Evolutionary conservation across 1,140 invertebrate genomes (phyloP), one percentile per base, ranked within the genome.

Genomic region (Cyclina sinensis): DNA sequence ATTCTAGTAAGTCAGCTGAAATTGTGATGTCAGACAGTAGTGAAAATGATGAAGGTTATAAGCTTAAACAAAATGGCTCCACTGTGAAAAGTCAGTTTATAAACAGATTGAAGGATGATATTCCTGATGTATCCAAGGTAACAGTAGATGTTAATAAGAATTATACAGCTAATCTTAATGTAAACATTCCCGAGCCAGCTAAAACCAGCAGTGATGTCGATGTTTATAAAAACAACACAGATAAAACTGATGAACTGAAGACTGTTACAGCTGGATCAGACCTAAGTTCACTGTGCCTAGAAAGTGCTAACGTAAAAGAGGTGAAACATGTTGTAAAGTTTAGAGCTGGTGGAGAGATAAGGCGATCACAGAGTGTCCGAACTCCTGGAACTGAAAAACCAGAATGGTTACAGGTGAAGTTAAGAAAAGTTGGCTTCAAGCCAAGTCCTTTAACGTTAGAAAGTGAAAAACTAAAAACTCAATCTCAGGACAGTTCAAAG

Each of bases 391-490:
- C 39, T 70, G 74, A 87, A 48, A 87, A 80, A 54, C 85, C 85
- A 46, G 85, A 87, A 70, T 87, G 85, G 85, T 32, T 87, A 27
- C 85, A 87, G 54, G 30, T 87, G n/a, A 87, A 87, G 70, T 51
- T 87, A 27, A 79, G 59, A 65, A 87, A 51, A 70, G 85, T 87
- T 79, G 85, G 85, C 2, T 62, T 16, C 70, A 80, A 80, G 21
- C 30, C 62, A 48, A 84, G 35, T 70, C 81, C 81, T 14, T 46
- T 27, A 35, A 32, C 43, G 24, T 14, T 51, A 7, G 35, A 30
- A 51, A 43, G 46, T 18, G 68, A 43, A 73, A 48, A 73, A 65
- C n/a, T 37, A 14, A 46, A 74, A 35, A 43, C 65, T 54, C 5
- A 27, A 32, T 43, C 82, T 73, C 1, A 59, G 24, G 27, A 30